Percentiles rank a stretch among this genome's conserved stretches.
phyloP scores from a whole-genome alignment of 2,797 vertebrate species.

The Crenuchus spilurus region DNA sequence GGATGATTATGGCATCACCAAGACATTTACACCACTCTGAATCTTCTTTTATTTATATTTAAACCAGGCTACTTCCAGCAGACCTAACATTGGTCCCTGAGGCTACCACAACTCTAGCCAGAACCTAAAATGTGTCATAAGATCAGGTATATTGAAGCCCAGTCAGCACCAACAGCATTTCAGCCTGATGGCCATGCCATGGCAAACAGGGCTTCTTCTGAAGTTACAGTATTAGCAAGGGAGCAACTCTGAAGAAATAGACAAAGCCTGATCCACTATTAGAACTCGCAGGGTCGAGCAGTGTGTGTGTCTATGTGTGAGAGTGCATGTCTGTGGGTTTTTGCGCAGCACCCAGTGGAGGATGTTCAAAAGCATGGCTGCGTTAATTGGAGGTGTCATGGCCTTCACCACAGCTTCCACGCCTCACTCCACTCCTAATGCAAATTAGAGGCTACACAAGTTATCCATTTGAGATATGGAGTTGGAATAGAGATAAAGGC shows the following conservation, averaged over 20 bases:
- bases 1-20: no score
- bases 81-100: no score
- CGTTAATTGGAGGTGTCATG: constrained; percentile 79
- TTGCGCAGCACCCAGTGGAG: constrained; percentile 53
- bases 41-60: no score
- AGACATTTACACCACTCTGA: no score
- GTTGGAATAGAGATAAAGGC: constrained; percentile 86
- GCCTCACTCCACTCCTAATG: constrained; percentile 85
- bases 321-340: neutral
- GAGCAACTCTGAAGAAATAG: neutral
- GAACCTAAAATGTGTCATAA: neutral
- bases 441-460: constrained; percentile 88
- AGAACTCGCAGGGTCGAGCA: neutral
- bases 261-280: neutral
- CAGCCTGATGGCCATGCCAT: neutral
- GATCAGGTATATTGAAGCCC: neutral
- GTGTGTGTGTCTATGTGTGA: neutral
- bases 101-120: neutral
- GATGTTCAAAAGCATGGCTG: constrained; percentile 59
- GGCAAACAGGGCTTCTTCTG: no score
- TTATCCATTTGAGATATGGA: constrained; percentile 90
- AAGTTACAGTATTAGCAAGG: no score
- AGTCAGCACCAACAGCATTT: no score
- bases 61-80: no score
- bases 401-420: constrained; percentile 85